phyloP scores from a whole-genome alignment of 2,797 vertebrate species.

The Myotis vivesi region DNA sequence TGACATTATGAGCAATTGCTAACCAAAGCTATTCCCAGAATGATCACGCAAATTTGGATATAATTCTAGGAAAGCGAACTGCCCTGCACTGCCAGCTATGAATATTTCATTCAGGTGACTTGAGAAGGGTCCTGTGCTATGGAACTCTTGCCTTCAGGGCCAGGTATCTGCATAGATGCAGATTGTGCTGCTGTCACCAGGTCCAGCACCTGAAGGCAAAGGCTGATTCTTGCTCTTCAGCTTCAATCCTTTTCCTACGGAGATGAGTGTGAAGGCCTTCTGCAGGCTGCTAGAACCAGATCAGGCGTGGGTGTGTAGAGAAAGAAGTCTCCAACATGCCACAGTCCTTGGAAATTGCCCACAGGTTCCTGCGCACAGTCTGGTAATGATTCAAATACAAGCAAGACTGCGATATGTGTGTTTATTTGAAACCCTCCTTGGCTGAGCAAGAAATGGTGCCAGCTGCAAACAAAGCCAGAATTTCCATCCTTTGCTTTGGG shows the following conservation, averaged over 20 bases:
- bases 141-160: constrained; percentile 2
- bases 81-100: constrained; percentile 4
- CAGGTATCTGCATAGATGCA: not conserved
- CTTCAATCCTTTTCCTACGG: not conserved
- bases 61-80: constrained; percentile 58
- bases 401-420: not conserved
- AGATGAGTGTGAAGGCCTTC: not conserved
- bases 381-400: not conserved
- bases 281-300: not conserved
- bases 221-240: not conserved
- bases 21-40: constrained; percentile 41
- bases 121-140: not conserved
- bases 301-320: not conserved
- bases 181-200: not conserved
- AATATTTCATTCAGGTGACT: constrained; percentile 55
- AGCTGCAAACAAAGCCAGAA: not conserved
- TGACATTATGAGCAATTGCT: constrained; percentile 58
- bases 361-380: not conserved
- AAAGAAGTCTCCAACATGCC: not conserved
- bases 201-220: not conserved
- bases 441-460: constrained; percentile 1
- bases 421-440: not conserved
- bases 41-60: constrained; percentile 53
- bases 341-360: not conserved
- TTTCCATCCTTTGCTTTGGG: not conserved